These are phyloP conservation scores for Condylostylus longicornis DNA, from an alignment of 1,140 invertebrate species.

Conservation along the genomic window DNA sequence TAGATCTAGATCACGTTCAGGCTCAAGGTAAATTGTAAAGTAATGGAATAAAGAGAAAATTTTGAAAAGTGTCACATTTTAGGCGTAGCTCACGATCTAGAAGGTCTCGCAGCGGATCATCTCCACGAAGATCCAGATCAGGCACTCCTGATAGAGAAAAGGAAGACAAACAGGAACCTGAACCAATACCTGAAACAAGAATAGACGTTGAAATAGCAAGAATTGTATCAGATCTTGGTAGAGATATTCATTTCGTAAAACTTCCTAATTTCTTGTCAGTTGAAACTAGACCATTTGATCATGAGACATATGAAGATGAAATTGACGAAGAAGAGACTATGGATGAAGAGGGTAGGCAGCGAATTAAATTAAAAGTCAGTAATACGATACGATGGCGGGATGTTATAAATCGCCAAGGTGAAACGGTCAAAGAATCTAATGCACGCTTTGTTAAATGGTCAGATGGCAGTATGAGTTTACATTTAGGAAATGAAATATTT, in stretches of 20 bases:
- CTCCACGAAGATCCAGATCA: slow-evolving; percentile 23
- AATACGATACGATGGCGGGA: slow-evolving; percentile 97
- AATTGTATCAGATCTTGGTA: slow-evolving; percentile 81
- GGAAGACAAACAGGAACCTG: slow-evolving; percentile 56
- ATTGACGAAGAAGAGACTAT: slow-evolving; percentile 97
- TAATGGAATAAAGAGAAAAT: too few relatives aligned
- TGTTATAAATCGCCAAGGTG: slow-evolving; percentile 66
- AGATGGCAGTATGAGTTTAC: slow-evolving; percentile 93
- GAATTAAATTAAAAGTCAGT: slow-evolving; percentile 84
- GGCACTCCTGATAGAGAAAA: slow-evolving; percentile 31
- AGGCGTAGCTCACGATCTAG: too few relatives aligned
- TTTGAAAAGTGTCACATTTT: too few relatives aligned
- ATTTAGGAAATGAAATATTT: slow-evolving; percentile 94
- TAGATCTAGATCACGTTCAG: slow-evolving; percentile 25
- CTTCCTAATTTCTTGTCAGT: slow-evolving; percentile 85
- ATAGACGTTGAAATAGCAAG: slow-evolving; percentile 95
- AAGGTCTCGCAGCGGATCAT: not conserved
- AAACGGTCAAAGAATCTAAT: slow-evolving; percentile 82
- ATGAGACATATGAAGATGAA: slow-evolving; percentile 93
- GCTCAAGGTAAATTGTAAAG: not conserved
- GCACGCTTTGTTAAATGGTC: slow-evolving; percentile 93
- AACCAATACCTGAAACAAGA: slow-evolving; percentile 74
- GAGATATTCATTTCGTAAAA: slow-evolving; percentile 88
- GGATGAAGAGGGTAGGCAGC: slow-evolving; percentile 93
- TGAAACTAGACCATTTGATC: slow-evolving; percentile 86